Evolutionary conservation across 2,797 vertebrate species (phyloP).

Genomic region (Scarus forsteni): DNA sequence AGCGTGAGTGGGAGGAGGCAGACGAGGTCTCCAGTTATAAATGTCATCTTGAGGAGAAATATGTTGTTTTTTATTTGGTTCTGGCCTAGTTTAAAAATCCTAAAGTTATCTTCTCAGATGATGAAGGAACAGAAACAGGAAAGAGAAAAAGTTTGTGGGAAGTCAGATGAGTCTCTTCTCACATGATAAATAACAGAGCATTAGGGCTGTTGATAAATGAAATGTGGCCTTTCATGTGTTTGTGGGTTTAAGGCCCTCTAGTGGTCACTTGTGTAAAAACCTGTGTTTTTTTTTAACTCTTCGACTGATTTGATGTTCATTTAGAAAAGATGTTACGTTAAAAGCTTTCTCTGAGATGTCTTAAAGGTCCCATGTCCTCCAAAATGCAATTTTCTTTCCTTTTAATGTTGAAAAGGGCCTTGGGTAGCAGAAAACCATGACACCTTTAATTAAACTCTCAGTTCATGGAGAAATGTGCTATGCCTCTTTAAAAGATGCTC

Average conservation of each 20-base stretch:
- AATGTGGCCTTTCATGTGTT: neutral
- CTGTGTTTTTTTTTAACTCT: neutral
- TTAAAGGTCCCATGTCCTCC: too few species aligned
- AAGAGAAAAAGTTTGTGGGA: conserved; percentile 10
- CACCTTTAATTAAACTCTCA: too few species aligned
- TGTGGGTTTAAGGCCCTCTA: conserved; percentile 55
- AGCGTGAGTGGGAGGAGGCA: conserved; percentile 66
- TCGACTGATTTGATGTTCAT: neutral
- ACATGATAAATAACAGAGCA: conserved; percentile 19
- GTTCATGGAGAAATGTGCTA: too few species aligned
- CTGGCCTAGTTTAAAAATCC: conserved; percentile 51
- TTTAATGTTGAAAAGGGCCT: too few species aligned
- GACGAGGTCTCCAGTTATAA: conserved; percentile 60
- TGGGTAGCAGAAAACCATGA: too few species aligned
- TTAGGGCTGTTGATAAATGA: neutral
- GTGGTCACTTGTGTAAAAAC: conserved; percentile 32
- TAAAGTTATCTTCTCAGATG: conserved; percentile 35
- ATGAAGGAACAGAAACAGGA: conserved; percentile 30
- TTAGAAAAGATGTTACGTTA: too few species aligned
- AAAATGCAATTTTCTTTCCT: too few species aligned
- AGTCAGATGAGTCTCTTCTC: conserved; percentile 24
- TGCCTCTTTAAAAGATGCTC: too few species aligned
- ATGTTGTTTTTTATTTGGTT: conserved; percentile 52
- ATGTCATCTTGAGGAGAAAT: conserved; percentile 55
- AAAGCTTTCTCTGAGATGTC: too few species aligned